These are phyloP conservation scores for Aphis gossypii DNA, from an alignment of 1,140 invertebrate species.

Conservation along the genomic window DNA sequence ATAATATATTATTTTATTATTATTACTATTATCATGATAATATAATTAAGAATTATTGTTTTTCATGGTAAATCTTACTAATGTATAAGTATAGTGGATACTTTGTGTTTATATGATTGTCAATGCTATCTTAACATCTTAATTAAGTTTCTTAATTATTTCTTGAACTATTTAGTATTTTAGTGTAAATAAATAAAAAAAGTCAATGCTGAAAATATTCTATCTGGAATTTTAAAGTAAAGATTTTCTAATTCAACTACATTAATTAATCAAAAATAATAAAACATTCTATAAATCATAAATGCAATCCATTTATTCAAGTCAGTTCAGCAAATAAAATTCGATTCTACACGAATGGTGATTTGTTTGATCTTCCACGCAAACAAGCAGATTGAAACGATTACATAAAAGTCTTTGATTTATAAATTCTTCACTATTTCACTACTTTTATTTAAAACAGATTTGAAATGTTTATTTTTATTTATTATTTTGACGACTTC, in stretches of 20 bases:
- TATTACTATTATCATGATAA: neutral
- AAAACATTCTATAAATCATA: neutral
- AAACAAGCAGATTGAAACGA: slow-evolving; percentile 29
- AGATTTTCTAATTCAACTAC: neutral
- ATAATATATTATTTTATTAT: neutral
- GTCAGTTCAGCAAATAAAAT: neutral
- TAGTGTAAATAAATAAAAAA: neutral
- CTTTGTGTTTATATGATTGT: neutral
- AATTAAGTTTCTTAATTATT: neutral
- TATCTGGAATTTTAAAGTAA: neutral
- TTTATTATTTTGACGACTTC: neutral
- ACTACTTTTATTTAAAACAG: neutral
- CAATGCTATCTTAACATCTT: neutral
- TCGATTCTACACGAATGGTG: neutral
- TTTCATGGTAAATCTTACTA: neutral
- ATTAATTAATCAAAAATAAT: neutral
- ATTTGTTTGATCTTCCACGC: slow-evolving; percentile 29
- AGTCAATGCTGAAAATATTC: neutral
- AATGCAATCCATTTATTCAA: neutral
- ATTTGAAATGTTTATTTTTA: neutral
- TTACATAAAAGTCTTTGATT: neutral
- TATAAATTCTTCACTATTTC: neutral
- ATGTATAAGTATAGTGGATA: neutral
- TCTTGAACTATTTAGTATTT: neutral
- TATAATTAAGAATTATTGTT: neutral